Conservation (phyloP, 2,888 invertebrate species). For the Melangyna quadrimaculata region DNA sequence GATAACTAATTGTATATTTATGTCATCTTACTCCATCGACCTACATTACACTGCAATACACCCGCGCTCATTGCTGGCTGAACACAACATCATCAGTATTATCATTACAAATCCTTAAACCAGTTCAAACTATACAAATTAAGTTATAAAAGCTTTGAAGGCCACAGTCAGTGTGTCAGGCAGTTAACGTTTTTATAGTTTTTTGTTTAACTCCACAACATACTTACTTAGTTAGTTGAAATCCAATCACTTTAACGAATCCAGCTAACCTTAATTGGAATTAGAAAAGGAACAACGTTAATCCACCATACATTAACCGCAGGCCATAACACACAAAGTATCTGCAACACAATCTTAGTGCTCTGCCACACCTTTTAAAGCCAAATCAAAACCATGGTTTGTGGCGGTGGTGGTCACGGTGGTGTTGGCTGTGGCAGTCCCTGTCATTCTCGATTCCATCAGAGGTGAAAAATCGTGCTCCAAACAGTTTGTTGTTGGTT, state of each 20-base stretch:
- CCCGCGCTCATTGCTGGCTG: slow-evolving; percentile 26
- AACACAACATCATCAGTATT: not conserved
- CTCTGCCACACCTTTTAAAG: slow-evolving; percentile 55
- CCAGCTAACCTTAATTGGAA: slow-evolving; percentile 67
- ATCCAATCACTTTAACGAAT: slow-evolving; percentile 67
- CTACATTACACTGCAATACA: slow-evolving; percentile 59
- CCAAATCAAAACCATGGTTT: slow-evolving; percentile 21
- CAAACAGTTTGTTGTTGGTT: slow-evolving; percentile 20
- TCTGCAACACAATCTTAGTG: slow-evolving; percentile 44
- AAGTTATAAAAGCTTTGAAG: slow-evolving; percentile 55
- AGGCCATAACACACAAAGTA: slow-evolving; percentile 25
- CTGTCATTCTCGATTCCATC: slow-evolving; percentile 66
- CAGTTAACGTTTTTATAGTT: not conserved
- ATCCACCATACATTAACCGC: slow-evolving; percentile 48
- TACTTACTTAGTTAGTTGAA: slow-evolving; percentile 17
- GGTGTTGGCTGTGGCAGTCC: slow-evolving; percentile 6
- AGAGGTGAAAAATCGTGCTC: slow-evolving; percentile 62
- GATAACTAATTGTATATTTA: not conserved
- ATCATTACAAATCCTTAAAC: slow-evolving; percentile 17
- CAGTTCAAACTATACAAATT: slow-evolving; percentile 26
- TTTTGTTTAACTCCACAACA: slow-evolving; percentile 11
- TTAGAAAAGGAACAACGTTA: slow-evolving; percentile 63
- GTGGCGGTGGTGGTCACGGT: not conserved
- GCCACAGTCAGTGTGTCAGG: slow-evolving; percentile 70
- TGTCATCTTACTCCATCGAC: slow-evolving; percentile 26